Conservation (phyloP, 2,113 vertebrate species). For the Lanius collurio region DNA sequence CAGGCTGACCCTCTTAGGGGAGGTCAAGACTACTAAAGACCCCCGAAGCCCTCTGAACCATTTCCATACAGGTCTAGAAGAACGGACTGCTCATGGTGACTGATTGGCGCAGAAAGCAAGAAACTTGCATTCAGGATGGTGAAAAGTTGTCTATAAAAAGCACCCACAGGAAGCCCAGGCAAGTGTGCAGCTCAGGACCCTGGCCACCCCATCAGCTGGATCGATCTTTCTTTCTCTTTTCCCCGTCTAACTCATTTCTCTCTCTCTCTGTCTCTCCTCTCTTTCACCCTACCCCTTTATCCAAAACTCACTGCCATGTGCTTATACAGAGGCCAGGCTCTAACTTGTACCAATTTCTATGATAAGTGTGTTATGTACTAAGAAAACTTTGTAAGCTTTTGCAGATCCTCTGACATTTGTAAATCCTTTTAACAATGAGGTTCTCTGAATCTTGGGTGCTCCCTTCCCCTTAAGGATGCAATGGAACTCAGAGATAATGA, state of each 20-base stretch:
- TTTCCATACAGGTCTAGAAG: not conserved
- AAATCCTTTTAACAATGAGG: fast-evolving
- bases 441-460: not conserved
- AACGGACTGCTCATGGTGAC: not conserved
- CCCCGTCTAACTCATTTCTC: not conserved
- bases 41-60: not conserved
- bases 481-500: not conserved
- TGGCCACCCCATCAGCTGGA: not conserved
- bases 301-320: not conserved
- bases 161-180: not conserved
- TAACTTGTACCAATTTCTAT: not conserved
- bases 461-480: fast-evolving
- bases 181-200: not conserved
- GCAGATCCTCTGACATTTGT: not conserved
- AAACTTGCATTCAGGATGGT: not conserved
- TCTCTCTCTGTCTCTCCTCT: not conserved
- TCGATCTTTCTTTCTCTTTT: not conserved
- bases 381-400: not conserved
- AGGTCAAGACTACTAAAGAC: not conserved
- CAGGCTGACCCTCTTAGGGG: not conserved
- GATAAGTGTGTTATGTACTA: not conserved
- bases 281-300: not conserved
- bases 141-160: not conserved
- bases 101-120: not conserved
- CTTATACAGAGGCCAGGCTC: not conserved